Evolutionary conservation across 2,797 vertebrate species (phyloP), one percentile per base, ranked within the genome.

Genomic region (Columba guinea): DNA sequence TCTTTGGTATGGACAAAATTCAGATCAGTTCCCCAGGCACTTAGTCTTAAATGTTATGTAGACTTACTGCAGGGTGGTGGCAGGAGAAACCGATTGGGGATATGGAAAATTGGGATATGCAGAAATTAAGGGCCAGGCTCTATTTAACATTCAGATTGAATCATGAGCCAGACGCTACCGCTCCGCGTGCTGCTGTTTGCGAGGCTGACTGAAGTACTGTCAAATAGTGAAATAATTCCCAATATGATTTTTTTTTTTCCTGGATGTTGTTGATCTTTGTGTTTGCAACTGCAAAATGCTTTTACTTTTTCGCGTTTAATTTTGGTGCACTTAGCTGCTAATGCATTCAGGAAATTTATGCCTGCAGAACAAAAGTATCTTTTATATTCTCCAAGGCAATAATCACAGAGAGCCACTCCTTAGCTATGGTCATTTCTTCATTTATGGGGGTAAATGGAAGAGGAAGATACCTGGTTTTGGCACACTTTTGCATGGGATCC

Each of bases 101-200:
- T 73, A 32, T 55, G 55, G 58, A 7, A 71, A 74, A 35, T 26
- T 80, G 62, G 58, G 60, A 49, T 77, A 17, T 63, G n/a, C n/a
- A 82, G 70, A 88, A 90, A 71, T 87, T 65, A 78, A 87, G 28
- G 67, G 62, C 53, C 44, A 62, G 37, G 8, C 17, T 89, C 85
- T 95, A 49, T 93, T 94, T 93, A 94, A 94, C 74, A 80, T 94
- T 95, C 89, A 75, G 75, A 94, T 88, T 80, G 86, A 87, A 83
- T 84, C 59, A 65, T 44, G 70, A 93, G 68, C 16, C 15, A 60
- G 68, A 59, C n/a, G 35, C 37, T 39, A 56, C 55, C 37, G 76
- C 37, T 87, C 68, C 77, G 62, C 22, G 6, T 18, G 5, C 37
- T 58, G 0, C 74, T 60, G n/a, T 69, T 76, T 64, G 60, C 35